phyloP scores from a whole-genome alignment of 2,888 invertebrate species.

The Dryadula phaetusa region DNA sequence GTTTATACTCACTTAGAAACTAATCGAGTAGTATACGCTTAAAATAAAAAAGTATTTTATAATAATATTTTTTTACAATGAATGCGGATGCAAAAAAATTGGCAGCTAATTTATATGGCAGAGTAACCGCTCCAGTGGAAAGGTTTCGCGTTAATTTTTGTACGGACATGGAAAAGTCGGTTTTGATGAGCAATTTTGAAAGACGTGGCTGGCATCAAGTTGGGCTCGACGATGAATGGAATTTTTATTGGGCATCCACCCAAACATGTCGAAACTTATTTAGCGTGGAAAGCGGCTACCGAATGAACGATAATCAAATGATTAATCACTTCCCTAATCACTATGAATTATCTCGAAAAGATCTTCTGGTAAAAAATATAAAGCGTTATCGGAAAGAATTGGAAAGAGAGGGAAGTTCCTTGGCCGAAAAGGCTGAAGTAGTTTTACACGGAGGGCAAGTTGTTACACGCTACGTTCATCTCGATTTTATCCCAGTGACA shows the following conservation, averaged over 20 bases:
- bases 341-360: conserved; percentile 97
- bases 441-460: conserved; percentile 85
- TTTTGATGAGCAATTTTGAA: conserved; percentile 94
- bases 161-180: conserved; percentile 94
- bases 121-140: conserved; percentile 47
- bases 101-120: conserved; percentile 58
- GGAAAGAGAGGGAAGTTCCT: conserved; percentile 93
- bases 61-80: conserved; percentile 27
- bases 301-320: conserved; percentile 96
- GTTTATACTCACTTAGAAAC: background rate
- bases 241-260: conserved; percentile 97
- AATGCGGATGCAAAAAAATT: conserved; percentile 45
- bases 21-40: background rate
- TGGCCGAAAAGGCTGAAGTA: conserved; percentile 89
- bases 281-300: conserved; percentile 95
- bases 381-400: conserved; percentile 96
- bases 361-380: conserved; percentile 97
- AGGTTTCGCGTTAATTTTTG: conserved; percentile 55
- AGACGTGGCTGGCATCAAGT: conserved; percentile 93
- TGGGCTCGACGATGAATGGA: conserved; percentile 96
- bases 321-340: conserved; percentile 99
- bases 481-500: conserved; percentile 97
- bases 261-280: conserved; percentile 95
- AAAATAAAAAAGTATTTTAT: background rate
- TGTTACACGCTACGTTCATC: conserved; percentile 88